phyloP scores from a whole-genome alignment of 2,797 vertebrate genomes.

The Alectoris magna region DNA sequence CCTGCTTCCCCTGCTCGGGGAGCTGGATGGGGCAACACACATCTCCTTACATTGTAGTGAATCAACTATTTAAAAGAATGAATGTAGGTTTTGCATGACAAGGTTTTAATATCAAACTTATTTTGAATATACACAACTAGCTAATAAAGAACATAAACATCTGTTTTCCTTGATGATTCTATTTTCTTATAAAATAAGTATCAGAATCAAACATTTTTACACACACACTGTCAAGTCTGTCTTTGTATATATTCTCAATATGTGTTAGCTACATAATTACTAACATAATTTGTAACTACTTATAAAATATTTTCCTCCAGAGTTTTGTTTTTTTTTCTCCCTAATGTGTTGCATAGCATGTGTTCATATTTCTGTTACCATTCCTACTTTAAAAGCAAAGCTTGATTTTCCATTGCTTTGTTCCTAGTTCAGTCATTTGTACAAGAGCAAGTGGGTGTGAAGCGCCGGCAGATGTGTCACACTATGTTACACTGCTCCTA shows the following conservation, averaged over 20 bases:
- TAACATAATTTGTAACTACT: not conserved
- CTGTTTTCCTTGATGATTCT: not conserved
- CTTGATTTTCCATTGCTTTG: constrained; percentile 27
- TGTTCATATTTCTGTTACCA: not conserved
- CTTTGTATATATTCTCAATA: not conserved
- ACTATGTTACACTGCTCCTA: not conserved
- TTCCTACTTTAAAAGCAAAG: constrained; percentile 2
- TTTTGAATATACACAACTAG: not conserved
- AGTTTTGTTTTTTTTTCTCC: not conserved
- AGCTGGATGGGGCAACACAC: not conserved
- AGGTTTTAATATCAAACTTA: not conserved
- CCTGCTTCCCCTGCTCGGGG: not conserved
- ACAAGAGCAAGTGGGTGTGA: constrained; percentile 46
- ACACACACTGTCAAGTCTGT: not conserved
- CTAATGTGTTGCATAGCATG: not conserved
- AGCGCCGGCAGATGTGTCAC: constrained; percentile 34
- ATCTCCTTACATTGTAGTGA: not conserved
- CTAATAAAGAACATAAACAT: not conserved
- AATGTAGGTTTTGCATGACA: not conserved
- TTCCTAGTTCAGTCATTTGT: constrained; percentile 40
- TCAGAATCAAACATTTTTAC: not conserved
- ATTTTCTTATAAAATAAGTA: not conserved
- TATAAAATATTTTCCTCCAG: not conserved
- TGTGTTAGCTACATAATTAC: not conserved
- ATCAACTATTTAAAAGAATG: not conserved